Base-by-base conservation (phyloP, 64 coral and sea anemone genomes). In the Montipora foliosa region DNA sequence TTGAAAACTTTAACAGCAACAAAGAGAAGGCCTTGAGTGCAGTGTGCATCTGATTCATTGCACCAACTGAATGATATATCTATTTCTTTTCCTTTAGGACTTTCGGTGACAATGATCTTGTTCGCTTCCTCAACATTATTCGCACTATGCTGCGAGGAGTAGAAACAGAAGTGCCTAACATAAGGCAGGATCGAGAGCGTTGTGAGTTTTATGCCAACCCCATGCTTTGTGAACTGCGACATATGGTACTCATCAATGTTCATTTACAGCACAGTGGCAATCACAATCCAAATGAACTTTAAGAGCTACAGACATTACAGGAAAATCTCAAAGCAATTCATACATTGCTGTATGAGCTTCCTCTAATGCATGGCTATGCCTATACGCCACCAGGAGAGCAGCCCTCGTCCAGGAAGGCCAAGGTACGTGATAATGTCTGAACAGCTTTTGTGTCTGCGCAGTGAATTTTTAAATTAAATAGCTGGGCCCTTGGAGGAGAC, bases 201-300 rank as follows among this genome's bases (percentile, higher is more conserved):
- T 50, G 88, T 20, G 88, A 89, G 52, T 89, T 89, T 77, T 89
- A 89, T 64, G 75, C 88, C 16, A 89, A 79, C 74, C 22, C 72
- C 16, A 6, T 89, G 1, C 72, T 76, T 10, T 71, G 68, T 79
- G 88, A 72, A 9, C 16, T 89, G 49, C 10, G 10, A 15, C 88
- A 89, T 62, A 22, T 79, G 20, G 48, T 19, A 8, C 15, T 77
- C 51, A 89, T 89, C 25, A 44, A 14, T 45, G 55, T 89, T 78
- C 75, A 55, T 50, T 9, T 89, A 5, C 47, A 89, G 49, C 70
- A 75, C 17, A 48, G 19, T 24, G 45, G 52, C 17, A 24, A 10
- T 77, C 16, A 45, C 50, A 37, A 19, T 4, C 71, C 71, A n/a
- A n/a, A 57, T 44, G 71, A 77, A 52, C 20, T 78, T 10, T 10